These are phyloP conservation scores for Lucilia cuprina DNA, from an alignment of 1,140 invertebrate species.

Conservation along the genomic window DNA sequence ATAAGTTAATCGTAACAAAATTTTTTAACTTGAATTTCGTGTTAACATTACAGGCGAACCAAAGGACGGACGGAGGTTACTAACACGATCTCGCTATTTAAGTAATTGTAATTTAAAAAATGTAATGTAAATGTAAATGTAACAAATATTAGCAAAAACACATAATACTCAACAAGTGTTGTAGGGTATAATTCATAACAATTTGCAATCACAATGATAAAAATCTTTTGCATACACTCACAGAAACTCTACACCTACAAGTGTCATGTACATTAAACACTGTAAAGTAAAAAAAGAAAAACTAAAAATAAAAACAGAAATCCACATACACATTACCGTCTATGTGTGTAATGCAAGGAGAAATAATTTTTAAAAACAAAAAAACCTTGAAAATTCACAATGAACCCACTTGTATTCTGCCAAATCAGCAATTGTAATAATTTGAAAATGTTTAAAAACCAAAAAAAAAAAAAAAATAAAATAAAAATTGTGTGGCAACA, in stretches of 20 bases:
- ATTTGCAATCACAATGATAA: not conserved
- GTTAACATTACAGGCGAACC: no score
- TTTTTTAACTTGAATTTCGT: no score
- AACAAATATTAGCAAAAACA: no score
- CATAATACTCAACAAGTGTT: no score
- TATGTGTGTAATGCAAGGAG: not conserved
- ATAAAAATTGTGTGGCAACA: not conserved
- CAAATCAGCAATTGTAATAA: conserved; percentile 29
- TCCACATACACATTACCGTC: not conserved
- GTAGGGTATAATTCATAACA: not conserved
- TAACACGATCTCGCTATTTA: no score
- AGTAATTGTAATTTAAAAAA: no score
- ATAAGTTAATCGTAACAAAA: no score
- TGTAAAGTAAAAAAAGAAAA: not conserved
- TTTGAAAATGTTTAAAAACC: not conserved
- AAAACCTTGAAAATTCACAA: conserved; percentile 25
- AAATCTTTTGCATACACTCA: not conserved
- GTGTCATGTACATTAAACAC: not conserved
- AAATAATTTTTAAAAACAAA: not conserved
- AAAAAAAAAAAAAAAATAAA: not conserved
- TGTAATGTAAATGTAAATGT: no score
- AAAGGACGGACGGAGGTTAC: no score
- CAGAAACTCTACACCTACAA: not conserved
- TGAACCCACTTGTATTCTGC: conserved; percentile 26
- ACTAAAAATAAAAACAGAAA: not conserved